Evolutionary conservation across 2,888 invertebrate genomes (phyloP), one percentile per base, ranked within the genome.

Genomic region (Homarus gammarus): DNA sequence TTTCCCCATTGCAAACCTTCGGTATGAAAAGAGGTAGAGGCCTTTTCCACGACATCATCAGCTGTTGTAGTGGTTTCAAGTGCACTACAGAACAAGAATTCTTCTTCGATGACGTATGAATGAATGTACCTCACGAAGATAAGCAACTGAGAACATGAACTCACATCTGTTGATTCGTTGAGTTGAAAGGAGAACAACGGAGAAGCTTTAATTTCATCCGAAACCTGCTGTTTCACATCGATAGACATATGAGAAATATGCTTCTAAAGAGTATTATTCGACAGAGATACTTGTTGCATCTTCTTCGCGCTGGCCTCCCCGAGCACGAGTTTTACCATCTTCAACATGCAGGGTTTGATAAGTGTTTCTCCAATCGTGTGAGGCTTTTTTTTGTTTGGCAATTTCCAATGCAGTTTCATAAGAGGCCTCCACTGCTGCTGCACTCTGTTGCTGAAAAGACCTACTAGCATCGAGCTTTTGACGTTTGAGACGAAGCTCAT

Each of bases 31-130:
- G 90, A 84, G 18, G 27, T n/a, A 18, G 22, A 38, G 22, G 89
- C 27, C 49, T 70, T 89, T 51, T 83, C 51, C 49, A 84, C 61
- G n/a, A 89, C 84, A 84, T 89, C 84, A 31, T 84, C 84, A 77
- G 68, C 56, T 84, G 51, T 89, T 68, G 89, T 84, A 36, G 84
- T 77, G 75, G 84, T 89, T 84, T 73, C 77, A 61, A 89, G 75
- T 75, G 84, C 77, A 77, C 68, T 68, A 61, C 89, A 89, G 77
- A 89, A 89, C 61, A 85, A 75, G 56, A 89, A 89, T 8, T 89
- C 56, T 27, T 89, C 84, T 49, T 85, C 75, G 0, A 85, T 84
- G 56, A 56, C 49, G 33, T 44, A 77, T 84, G 61, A 38, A 38
- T 84, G 6, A 40, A 78, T 49, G 51, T 84, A 84, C 72, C 78